Evolutionary conservation across 2,113 vertebrate species (phyloP), one percentile per base, ranked within the genome.

Genomic region (Hemiscyllium ocellatum): DNA sequence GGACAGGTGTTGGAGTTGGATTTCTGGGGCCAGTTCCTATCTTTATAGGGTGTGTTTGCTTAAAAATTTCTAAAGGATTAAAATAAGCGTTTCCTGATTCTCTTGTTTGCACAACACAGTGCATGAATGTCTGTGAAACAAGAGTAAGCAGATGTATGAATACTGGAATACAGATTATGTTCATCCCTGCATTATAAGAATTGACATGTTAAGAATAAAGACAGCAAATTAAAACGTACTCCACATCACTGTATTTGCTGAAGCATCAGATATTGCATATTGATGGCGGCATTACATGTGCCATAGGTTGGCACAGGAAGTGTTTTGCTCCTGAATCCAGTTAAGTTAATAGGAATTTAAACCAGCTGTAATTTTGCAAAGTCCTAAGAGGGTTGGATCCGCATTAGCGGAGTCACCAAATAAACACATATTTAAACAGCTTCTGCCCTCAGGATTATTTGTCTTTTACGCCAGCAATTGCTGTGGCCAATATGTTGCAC

Each of bases 281-380:
- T 66, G 61, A 93, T 68, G n/a, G n/a, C 12, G 66, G 89, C 61
- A 93, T 66, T 93, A 93, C 52, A 33, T 33, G 4, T 91, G 87
- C 33, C 19, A n/a, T 91, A 91, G 29, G 29, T 56, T 91, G 87
- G 87, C 56, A n/a, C 87, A 91, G 87, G n/a, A n/a, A 20, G 29
- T 91, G 87, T 17, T 65, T 65, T 19, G 15, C 15, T 61, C 5
- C 56, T 20, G 4, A 66, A 93, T 66, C 61, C 7, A 93, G 61
- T 93, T 68, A 93, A 68, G 65, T 66, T 93, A 93, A 93, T 66
- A 66, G 61, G 89, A 66, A 66, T 37, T 66, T 66, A 93, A 93
- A 93, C 33, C 89, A n/a, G 52, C 87, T 33, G 29, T 24, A 68
- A 68, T 65, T 93, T 91, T 66, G 65, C 26, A 29, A 65, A 26